Base-by-base conservation (phyloP, 1,140 invertebrate genomes). In the Drosophila bifasciata region DNA sequence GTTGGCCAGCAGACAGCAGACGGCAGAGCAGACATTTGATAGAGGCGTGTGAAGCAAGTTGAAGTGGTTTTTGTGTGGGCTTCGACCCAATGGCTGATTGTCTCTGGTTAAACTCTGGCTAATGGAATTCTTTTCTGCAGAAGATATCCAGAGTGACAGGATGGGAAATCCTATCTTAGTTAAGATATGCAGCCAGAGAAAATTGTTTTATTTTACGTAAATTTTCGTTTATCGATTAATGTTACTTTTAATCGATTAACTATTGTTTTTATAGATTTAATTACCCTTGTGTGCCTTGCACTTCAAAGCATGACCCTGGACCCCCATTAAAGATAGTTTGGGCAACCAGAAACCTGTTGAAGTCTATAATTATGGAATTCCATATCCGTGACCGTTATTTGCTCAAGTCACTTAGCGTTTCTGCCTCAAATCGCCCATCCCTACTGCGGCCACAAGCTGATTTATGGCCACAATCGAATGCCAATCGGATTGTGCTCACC, bases 41-140 rank as follows among this genome's bases (percentile, higher is more conserved):
- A 53, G 59, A 59, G 72, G 75, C 70, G 70, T 84, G 57, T 58
- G 80, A 76, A 84, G 44, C 55, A n/a, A 25, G 23, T 8, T 25
- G 45, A 45, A 36, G 68, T 45, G 23, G 45, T 28, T 69, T 28
- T 17, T 23, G 62, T 76, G 79, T 79, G 79, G 79, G 79, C 36
- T 79, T 66, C 44, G 15, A 2, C 23, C 28, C 28, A 17, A 44
- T 23, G 61, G 52, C 32, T 16, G 75, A 56, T 58, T 68, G 28
- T 32, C 19, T 59, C 19, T 59, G 53, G 53, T 32, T 61, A 80
- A 80, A 71, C 43, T 55, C 71, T 57, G 56, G 50, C 28, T 59
- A 53, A 71, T 71, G 68, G 61, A 53, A 69, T 53, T 61, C 32
- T 70, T 43, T 25, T 25, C 43, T 17, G 7, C 39, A 19, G 39